A percentile compares a stretch with the other conserved stretches of the same genome.
Conservation (phyloP, 1,140 invertebrate genomes). For the Brachionus angularis region DNA sequence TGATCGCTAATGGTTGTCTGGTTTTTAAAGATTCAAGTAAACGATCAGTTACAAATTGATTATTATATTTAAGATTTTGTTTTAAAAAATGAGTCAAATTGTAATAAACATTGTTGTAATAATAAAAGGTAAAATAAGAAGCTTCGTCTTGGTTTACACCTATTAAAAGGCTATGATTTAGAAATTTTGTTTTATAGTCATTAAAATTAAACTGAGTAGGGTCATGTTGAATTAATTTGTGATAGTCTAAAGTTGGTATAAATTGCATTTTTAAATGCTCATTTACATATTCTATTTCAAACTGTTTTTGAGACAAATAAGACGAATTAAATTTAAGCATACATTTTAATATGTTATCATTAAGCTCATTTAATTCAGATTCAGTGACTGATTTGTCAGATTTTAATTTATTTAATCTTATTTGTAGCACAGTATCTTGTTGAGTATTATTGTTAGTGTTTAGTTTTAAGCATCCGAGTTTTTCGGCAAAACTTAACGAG, state of each 20-base stretch:
- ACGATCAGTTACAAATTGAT: slow-evolving; percentile 4
- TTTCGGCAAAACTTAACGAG: neutral
- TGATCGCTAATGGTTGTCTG: too few relatives aligned
- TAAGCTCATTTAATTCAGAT: neutral
- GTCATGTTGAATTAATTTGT: neutral
- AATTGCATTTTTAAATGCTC: slow-evolving; percentile 39
- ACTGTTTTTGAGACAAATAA: neutral
- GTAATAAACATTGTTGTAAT: slow-evolving; percentile 7
- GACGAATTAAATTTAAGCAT: neutral
- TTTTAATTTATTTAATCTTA: neutral
- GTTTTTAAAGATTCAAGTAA: slow-evolving; percentile 19
- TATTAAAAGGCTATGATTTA: slow-evolving; percentile 67
- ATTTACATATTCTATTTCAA: slow-evolving; percentile 29
- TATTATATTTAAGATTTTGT: neutral
- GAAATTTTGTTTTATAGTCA: neutral
- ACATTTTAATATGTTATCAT: slow-evolving; percentile 9
- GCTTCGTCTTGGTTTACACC: slow-evolving; percentile 90
- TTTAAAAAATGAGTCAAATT: slow-evolving; percentile 12
- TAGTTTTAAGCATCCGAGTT: neutral
- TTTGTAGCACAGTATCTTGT: neutral
- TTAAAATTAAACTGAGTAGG: slow-evolving; percentile 22
- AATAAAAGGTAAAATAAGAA: slow-evolving; percentile 41
- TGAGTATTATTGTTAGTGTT: neutral
- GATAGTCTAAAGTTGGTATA: slow-evolving; percentile 27
- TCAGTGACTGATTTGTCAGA: neutral